A percentile compares a stretch with the other conserved stretches of the same genome.
phyloP scores from a whole-genome alignment of 2,888 invertebrate genomes.

The Habrosyne pyritoides region DNA sequence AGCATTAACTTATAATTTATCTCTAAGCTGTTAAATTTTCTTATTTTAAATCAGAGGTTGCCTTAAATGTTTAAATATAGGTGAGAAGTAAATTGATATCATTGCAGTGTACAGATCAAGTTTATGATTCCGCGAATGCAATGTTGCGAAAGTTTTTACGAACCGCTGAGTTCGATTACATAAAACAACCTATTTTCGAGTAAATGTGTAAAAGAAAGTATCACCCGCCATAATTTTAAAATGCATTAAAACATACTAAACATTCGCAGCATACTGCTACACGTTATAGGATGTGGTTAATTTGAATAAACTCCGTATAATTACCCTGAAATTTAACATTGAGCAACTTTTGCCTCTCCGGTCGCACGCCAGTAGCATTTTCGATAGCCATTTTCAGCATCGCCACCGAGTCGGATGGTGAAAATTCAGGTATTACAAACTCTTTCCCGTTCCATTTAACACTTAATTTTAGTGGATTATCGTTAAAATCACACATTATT shows the following conservation, averaged over 20 bases:
- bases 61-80: not conserved
- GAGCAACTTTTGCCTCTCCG: slow-evolving; percentile 96
- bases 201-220: not conserved
- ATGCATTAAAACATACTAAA: not conserved
- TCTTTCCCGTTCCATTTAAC: slow-evolving; percentile 98
- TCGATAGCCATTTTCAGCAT: slow-evolving; percentile 93
- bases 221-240: not conserved
- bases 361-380: slow-evolving; percentile 94
- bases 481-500: slow-evolving; percentile 79
- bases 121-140: not conserved
- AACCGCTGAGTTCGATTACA: not conserved
- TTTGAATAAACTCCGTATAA: slow-evolving; percentile 19
- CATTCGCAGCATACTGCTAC: not conserved
- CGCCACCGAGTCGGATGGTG: slow-evolving; percentile 90
- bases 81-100: not conserved
- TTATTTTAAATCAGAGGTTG: not conserved
- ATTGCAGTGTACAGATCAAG: slow-evolving; percentile 11
- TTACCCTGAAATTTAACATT: slow-evolving; percentile 96
- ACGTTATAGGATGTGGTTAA: not conserved
- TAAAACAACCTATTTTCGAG: not conserved
- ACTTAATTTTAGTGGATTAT: slow-evolving; percentile 82
- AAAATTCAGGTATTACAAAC: slow-evolving; percentile 89
- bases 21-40: too few relatives aligned
- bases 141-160: not conserved
- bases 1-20: too few relatives aligned